Evolutionary conservation across 2,888 invertebrate genomes (phyloP), one percentile per base, ranked within the genome.

Genomic region (Idaea dimidiata): DNA sequence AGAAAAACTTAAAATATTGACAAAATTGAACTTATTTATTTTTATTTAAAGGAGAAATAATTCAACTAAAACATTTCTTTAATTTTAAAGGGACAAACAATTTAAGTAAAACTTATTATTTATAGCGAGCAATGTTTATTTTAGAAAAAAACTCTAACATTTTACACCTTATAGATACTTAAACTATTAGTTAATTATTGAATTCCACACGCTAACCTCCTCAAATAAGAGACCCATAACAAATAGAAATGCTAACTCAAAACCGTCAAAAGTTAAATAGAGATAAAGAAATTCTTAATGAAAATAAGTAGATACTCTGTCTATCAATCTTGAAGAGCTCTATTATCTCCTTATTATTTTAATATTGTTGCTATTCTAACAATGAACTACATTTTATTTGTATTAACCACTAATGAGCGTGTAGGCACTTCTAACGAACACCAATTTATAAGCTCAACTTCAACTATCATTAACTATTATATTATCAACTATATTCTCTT

Each of bases 321-420:
- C 43, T 43, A 43, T 43, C 43, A 43, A 14, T 43, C 43, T 43
- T 14, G 43, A 43, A 43, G 86, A 87, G 75, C 80, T 83, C 82
- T 86, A 89, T 89, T 89, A 89, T 87, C 80, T 74, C 69, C 79
- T 84, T 88, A 89, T 90, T 90, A 91, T 91, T 90, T 87, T 87
- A 89, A 88, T 88, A 89, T 87, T 88, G 89, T 89, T 88, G 87
- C 87, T 83, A 84, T 81, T 80, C 69, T 77, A 77, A 87, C 86
- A 84, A 85, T 82, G 79, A 78, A 77, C 78, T 80, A 79, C 74
- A 72, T 73, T 61, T 86, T 88, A 83, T 85, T 81, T 82, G 82
- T 83, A 82, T 83, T 85, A 83, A 82, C 82, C 87, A 84, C 86
- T 91, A 91, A 91, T 90, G 91, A 91, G 87, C 86, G 85, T 87